Conservation (phyloP, 1,140 invertebrate genomes). For the Mylabris phalerata region DNA sequence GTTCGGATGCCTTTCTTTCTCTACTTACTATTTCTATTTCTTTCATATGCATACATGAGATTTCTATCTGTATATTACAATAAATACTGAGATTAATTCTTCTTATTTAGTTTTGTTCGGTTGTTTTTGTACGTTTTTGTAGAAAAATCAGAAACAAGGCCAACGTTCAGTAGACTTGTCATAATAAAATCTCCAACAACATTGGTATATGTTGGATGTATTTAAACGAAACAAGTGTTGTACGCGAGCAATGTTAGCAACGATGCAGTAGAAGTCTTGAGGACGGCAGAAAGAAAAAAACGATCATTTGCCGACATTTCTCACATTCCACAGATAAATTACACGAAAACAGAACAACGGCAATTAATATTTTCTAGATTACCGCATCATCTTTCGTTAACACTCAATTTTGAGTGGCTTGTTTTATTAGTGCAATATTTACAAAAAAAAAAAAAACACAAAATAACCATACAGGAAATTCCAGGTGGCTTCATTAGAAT, state of each 20-base stretch:
- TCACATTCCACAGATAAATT: slow-evolving; percentile 5
- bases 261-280: too few species aligned
- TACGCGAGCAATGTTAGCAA: too few species aligned
- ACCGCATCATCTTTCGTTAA: not conserved
- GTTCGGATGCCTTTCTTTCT: too few species aligned
- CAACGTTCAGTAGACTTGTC: slow-evolving; percentile 1
- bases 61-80: not conserved
- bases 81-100: slow-evolving; percentile 5
- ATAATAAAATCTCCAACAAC: slow-evolving; percentile 4
- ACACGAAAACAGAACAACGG: not conserved
- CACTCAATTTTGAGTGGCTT: too few species aligned
- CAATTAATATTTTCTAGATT: not conserved
- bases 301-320: slow-evolving; percentile 4
- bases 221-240: not conserved
- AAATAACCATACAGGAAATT: too few species aligned
- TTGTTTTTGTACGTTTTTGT: not conserved
- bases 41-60: too few species aligned
- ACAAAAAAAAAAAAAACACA: too few species aligned
- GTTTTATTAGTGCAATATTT: too few species aligned
- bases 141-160: slow-evolving; percentile 12
- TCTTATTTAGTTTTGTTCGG: too few species aligned
- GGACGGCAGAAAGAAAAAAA: too few species aligned
- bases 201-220: not conserved
- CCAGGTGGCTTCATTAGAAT: slow-evolving; percentile 7
- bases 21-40: too few species aligned